These are phyloP conservation scores for Orthosia gothica DNA, from an alignment of 2,888 invertebrate species.

Conservation along the genomic window DNA sequence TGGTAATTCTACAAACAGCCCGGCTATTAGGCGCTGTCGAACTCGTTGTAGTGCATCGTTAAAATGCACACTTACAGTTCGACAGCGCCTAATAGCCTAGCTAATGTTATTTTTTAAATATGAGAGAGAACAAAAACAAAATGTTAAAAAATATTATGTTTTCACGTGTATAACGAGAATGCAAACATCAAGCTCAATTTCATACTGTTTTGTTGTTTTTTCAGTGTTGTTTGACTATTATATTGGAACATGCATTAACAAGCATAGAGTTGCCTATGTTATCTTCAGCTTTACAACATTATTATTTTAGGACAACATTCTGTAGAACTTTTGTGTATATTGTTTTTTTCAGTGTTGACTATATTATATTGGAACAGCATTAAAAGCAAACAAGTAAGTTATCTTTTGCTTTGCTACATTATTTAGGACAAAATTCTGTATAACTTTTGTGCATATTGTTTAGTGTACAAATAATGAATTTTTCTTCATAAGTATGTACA, in stretches of 20 bases:
- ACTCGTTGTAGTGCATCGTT: constrained; percentile 33
- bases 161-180: not conserved
- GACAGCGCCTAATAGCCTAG: no score
- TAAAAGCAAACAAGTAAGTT: no score
- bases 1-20: constrained; percentile 43
- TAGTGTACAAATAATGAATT: no score
- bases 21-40: constrained; percentile 37
- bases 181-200: constrained; percentile 1
- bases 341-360: constrained; percentile 7
- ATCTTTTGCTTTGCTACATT: no score
- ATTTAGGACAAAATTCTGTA: no score
- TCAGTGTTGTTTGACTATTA: constrained; percentile 8
- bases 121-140: not conserved
- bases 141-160: not conserved
- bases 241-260: not conserved
- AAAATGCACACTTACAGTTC: no score
- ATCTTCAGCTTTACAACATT: no score
- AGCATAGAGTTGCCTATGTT: no score
- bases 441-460: no score
- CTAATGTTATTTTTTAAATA: constrained; percentile 24
- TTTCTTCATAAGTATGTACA: no score
- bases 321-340: no score
- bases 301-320: no score
- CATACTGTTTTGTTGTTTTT: not conserved
- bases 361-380: not conserved